These are phyloP conservation scores for Elgaria multicarinata DNA, from an alignment of 2,113 vertebrate species.

Conservation along the genomic window DNA sequence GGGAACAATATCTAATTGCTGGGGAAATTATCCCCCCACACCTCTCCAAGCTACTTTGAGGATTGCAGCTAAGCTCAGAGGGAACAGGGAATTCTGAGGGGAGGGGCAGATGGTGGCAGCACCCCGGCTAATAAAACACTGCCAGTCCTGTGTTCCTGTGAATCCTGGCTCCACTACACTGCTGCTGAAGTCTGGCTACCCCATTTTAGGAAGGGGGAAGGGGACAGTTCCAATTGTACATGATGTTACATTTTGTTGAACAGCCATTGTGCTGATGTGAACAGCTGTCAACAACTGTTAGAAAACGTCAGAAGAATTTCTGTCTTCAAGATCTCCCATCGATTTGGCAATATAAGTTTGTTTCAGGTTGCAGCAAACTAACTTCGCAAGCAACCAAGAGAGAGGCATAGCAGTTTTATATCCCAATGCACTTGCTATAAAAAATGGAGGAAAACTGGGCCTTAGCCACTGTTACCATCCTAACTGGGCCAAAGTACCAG, in stretches of 20 bases:
- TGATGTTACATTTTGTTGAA: constrained; percentile 24
- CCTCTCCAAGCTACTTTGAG: no score
- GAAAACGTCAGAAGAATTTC: constrained; percentile 10
- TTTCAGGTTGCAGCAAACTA: neutral
- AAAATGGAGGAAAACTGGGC: constrained; percentile 36
- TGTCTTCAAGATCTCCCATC: neutral
- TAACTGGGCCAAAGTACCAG: constrained; percentile 40
- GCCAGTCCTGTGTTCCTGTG: no score
- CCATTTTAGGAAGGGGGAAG: no score
- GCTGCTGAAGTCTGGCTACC: no score
- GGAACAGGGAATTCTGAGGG: no score
- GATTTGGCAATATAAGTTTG: constrained; percentile 30
- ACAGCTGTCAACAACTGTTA: neutral
- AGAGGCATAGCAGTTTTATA: constrained; percentile 6
- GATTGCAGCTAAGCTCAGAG: no score
- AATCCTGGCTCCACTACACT: no score
- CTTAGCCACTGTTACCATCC: constrained; percentile 16
- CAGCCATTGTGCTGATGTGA: neutral
- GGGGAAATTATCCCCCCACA: no score
- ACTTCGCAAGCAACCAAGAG: constrained; percentile 25
- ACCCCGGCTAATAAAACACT: no score
- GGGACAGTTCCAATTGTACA: neutral
- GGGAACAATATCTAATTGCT: no score
- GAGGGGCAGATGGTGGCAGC: no score
- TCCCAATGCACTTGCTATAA: constrained; percentile 16